Base-by-base conservation (phyloP, 2,113 vertebrate genomes). In the Ammospiza nelsoni region DNA sequence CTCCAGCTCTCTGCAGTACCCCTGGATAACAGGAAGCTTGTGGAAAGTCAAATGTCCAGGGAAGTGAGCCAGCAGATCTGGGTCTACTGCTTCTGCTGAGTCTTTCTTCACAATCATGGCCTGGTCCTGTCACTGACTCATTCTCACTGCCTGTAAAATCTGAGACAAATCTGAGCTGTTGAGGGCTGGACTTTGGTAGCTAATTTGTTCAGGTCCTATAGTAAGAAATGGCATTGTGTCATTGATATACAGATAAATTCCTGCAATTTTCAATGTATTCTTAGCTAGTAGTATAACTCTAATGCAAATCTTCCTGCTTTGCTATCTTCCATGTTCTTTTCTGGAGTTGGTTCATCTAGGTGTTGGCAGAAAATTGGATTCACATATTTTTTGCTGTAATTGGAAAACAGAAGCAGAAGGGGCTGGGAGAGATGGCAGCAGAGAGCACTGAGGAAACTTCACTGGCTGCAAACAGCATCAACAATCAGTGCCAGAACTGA, bases 341-440 rank as follows among this genome's bases (percentile, higher is more conserved):
- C 69, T 74, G 89, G 63, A 89, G 43, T 28, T 59, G 27, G 44
- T 83, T 94, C 85, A 46, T 67, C 54, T 79, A 3, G 1, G 68
- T 55, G 58, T 63, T 94, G 92, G 88, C 68, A 22, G 83, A 67
- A 93, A 94, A 88, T 37, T 37, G 43, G 55, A 62, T 90, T 90
- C 61, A 14, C 27, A 2, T 90, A 29, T 78, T 76, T 92, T 90
- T 65, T 86, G n/a, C 74, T 78, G 58, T 58, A 79, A 37, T 35
- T 82, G 77, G 55, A 92, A 87, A 94, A 92, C 62, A 88, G 96
- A 94, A 88, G 89, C 79, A 91, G 89, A 94, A 88, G 79, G 58
- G 69, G 33, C 73, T 84, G 51, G 54, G 65, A 95, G 66, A 79
- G 84, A 88, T 3, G 0, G 76, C 93, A 88, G 83, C 75, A 88